Base-by-base conservation (phyloP, 2,888 invertebrate genomes). In the Apoda limacodes region DNA sequence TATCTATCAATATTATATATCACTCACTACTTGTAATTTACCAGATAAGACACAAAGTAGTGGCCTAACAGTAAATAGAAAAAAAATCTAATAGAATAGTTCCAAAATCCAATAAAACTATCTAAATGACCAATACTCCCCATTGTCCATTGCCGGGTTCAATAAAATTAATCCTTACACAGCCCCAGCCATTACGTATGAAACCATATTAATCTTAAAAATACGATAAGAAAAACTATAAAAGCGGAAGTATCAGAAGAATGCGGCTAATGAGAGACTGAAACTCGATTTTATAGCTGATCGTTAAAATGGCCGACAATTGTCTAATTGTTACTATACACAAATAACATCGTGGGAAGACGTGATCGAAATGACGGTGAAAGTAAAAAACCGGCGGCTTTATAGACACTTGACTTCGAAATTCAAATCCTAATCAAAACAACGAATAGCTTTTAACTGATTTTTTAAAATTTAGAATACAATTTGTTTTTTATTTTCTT, bases 201-300 rank as follows among this genome's bases (percentile, higher is more conserved):
- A 55, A 63, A 66, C 71, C 62, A 63, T 64, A 78, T 75, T 76
- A 76, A 78, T 75, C 75, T 76, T 60, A 48, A 60, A 59, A 69
- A 72, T 74, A 78, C 78, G 78, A 78, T 78, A 78, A 78, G 75
- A 76, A 70, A 75, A 76, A 76, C 78, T 80, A 78, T 80, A 78
- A 80, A 78, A 72, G 72, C 74, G 76, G 78, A 78, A 78, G 75
- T 78, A 75, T 76, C 72, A 69, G 60, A 72, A 64, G 78, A 80
- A 80, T 80, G 78, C 70, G 74, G 76, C 74, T 75, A 78, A 76
- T 78, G 76, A 76, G 72, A 65, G 66, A 45, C 68, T 68, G 62
- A 71, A 74, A 68, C 70, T 65, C 59, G 68, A 69, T 75, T 80
- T 78, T 78, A 76, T 75, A 62, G 71, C 48, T 53, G 69, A 68